A percentile compares a stretch with the other conserved stretches of the same genome.
These are phyloP conservation scores for Galeopterus variegatus DNA, from an alignment of 2,113 vertebrate species.

Conservation along the genomic window DNA sequence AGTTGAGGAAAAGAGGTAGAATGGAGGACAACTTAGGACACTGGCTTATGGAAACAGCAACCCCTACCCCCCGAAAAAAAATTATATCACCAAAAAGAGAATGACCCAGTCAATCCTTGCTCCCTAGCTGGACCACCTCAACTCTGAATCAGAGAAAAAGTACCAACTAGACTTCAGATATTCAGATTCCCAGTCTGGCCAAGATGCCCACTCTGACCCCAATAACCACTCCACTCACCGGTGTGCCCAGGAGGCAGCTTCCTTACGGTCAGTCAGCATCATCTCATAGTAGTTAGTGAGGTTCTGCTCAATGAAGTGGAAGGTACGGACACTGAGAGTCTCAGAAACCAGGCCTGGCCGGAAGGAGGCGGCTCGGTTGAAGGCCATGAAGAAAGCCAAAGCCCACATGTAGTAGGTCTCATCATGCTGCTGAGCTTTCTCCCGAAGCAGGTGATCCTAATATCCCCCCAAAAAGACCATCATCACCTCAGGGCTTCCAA, in stretches of 20 bases:
- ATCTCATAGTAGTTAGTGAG: slow-evolving; percentile 98
- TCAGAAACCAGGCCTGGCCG: slow-evolving; percentile 96
- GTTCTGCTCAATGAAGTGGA: slow-evolving; percentile 97
- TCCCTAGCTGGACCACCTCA: background rate
- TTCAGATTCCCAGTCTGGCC: background rate
- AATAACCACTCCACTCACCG: slow-evolving; percentile 87
- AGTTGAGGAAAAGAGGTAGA: background rate
- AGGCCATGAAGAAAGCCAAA: slow-evolving; percentile 97
- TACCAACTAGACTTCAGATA: background rate
- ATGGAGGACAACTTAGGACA: background rate
- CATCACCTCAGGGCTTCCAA: background rate
- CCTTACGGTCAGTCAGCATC: slow-evolving; percentile 96
- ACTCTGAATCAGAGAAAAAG: background rate
- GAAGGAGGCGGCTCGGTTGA: slow-evolving; percentile 94
- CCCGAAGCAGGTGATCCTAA: slow-evolving; percentile 95
- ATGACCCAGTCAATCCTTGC: background rate
- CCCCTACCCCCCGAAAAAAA: background rate
- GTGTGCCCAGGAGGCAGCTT: slow-evolving; percentile 94
- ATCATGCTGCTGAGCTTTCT: slow-evolving; percentile 95
- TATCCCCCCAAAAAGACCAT: background rate
- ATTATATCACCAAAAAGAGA: background rate
- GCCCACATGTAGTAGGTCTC: slow-evolving; percentile 98
- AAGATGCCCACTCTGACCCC: background rate
- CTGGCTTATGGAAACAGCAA: background rate
- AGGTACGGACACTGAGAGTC: slow-evolving; percentile 94